A percentile compares a stretch with the other conserved stretches of the same genome.
phyloP scores from a whole-genome alignment of 1,140 invertebrate species.

The Ceratina calcarata region DNA sequence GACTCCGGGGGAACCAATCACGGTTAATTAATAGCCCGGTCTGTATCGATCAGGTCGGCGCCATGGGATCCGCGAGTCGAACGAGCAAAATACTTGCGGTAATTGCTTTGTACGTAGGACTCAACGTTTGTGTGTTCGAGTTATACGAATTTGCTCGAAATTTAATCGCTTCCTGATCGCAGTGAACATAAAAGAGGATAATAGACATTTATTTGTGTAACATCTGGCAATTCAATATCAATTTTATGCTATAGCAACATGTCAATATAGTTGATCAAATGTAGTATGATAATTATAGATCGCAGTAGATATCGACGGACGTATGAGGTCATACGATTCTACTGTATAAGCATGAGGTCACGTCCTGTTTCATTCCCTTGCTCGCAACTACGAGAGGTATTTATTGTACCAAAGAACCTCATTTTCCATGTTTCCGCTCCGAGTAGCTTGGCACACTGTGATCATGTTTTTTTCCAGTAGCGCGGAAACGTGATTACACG shows the following conservation, averaged over 20 bases:
- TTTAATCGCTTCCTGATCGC: no score
- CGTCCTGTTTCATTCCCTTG: no score
- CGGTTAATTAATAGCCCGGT: constrained; percentile 70
- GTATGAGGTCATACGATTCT: no score
- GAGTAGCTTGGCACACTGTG: neutral
- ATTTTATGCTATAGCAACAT: no score
- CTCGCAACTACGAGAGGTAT: neutral
- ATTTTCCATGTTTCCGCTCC: neutral
- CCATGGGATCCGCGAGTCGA: constrained; percentile 45
- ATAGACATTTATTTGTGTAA: no score
- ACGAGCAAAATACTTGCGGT: constrained; percentile 57
- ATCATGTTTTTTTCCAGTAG: neutral
- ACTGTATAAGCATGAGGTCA: no score
- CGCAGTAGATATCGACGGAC: no score
- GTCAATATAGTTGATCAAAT: no score
- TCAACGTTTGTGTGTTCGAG: neutral
- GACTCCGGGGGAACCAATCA: constrained; percentile 61
- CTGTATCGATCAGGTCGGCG: constrained; percentile 62
- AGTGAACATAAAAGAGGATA: no score
- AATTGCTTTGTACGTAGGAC: constrained; percentile 69
- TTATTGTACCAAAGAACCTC: neutral
- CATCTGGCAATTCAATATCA: no score
- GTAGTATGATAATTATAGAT: no score
- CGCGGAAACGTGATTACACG: constrained; percentile 2
- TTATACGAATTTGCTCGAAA: no score